Evolutionary conservation across 2,113 vertebrate genomes (phyloP).

Genomic region (Electrona antarctica): DNA sequence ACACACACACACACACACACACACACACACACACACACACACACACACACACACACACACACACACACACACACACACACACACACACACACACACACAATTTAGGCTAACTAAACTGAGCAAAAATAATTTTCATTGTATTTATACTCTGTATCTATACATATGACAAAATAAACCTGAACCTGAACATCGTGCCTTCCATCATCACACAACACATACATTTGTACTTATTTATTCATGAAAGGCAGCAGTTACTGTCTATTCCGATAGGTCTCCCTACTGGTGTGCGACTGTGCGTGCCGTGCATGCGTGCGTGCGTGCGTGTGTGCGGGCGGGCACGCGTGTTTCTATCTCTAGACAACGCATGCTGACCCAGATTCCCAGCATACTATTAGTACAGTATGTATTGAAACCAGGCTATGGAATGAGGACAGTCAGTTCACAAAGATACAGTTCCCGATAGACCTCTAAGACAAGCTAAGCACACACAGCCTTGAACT

Average conservation of each 20-base stretch:
- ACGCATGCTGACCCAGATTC: slow-evolving; percentile 65
- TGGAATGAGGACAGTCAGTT: slow-evolving; percentile 62
- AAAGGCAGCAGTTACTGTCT: too few relatives aligned
- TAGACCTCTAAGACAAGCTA: background rate
- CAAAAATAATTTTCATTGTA: too few relatives aligned
- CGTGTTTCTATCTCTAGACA: slow-evolving; percentile 40
- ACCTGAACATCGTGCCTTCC: too few relatives aligned
- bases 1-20: background rate
- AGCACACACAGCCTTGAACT: background rate
- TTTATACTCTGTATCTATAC: too few relatives aligned
- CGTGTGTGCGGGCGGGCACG: slow-evolving; percentile 27
- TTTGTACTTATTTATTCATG: too few relatives aligned
- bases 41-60: background rate
- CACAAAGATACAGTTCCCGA: slow-evolving; percentile 33
- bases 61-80: background rate
- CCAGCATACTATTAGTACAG: slow-evolving; percentile 47
- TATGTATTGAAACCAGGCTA: slow-evolving; percentile 60
- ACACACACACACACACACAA: background rate
- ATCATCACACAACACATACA: too few relatives aligned
- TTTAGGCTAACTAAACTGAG: too few relatives aligned
- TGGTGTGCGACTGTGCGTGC: background rate
- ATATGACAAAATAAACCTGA: too few relatives aligned
- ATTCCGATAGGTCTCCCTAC: too few relatives aligned
- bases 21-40: background rate
- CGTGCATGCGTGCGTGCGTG: slow-evolving; percentile 10